Evolutionary conservation across 2,113 vertebrate species (phyloP).

Genomic region (Emydocephalus ijimae): DNA sequence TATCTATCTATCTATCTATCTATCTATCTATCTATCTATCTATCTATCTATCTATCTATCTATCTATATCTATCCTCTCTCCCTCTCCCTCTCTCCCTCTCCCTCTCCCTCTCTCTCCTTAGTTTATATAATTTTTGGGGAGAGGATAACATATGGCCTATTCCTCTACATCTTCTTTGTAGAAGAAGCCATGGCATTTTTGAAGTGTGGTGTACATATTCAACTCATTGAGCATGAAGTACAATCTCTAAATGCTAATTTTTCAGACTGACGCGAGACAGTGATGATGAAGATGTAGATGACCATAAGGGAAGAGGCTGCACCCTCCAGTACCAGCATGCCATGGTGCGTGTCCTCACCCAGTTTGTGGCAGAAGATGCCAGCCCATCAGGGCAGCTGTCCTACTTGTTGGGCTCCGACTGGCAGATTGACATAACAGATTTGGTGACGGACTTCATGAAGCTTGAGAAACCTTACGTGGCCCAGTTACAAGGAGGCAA

Average conservation of each 20-base stretch:
- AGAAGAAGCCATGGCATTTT: not conserved
- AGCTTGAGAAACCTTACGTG: slow-evolving; percentile 83
- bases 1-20: no score
- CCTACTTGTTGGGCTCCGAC: slow-evolving; percentile 81
- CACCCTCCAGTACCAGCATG: slow-evolving; percentile 88
- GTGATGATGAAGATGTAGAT: slow-evolving; percentile 94
- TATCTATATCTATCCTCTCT: no score
- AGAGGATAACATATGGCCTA: not conserved
- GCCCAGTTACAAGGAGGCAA: slow-evolving; percentile 81
- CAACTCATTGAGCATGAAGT: not conserved
- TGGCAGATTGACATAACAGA: slow-evolving; percentile 95
- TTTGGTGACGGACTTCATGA: slow-evolving; percentile 88
- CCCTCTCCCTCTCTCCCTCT: no score
- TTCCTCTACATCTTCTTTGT: not conserved
- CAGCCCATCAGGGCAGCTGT: slow-evolving; percentile 77
- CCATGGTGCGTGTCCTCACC: slow-evolving; percentile 87
- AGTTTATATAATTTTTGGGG: not conserved
- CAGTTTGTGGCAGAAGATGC: slow-evolving; percentile 88
- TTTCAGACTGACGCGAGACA: slow-evolving; percentile 81
- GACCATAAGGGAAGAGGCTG: slow-evolving; percentile 84
- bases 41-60: no score
- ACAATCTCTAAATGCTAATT: not conserved
- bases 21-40: no score
- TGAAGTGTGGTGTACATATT: not conserved
- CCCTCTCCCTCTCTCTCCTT: not conserved